Conservation (phyloP, 1,140 invertebrate genomes). For the Nomia melanderi region DNA sequence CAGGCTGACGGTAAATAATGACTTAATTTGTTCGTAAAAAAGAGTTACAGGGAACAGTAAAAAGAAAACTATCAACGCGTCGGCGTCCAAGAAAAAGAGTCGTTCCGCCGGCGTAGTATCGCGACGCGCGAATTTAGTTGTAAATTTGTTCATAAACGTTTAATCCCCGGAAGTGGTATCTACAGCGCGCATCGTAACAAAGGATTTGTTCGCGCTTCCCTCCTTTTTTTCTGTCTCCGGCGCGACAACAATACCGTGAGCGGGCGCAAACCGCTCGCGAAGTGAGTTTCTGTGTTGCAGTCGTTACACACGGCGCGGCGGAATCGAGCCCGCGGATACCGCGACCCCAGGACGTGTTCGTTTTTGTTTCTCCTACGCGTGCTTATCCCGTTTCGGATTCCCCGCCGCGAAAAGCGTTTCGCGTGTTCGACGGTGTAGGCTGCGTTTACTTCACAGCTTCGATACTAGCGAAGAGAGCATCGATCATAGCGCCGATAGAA, state of each 20-base stretch:
- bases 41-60: too few relatives aligned
- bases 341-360: neutral
- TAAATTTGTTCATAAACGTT: too few relatives aligned
- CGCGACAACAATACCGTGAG: neutral
- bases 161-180: too few relatives aligned
- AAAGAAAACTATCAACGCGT: too few relatives aligned
- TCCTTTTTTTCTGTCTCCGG: neutral
- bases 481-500: too few relatives aligned
- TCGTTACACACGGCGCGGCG: neutral
- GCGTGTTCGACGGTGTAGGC: neutral
- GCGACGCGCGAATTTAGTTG: too few relatives aligned
- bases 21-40: too few relatives aligned
- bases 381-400: conserved; percentile 2
- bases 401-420: neutral
- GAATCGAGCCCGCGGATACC: conserved; percentile 16
- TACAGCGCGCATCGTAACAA: neutral
- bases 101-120: too few relatives aligned
- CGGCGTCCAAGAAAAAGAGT: too few relatives aligned
- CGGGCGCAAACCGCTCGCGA: neutral
- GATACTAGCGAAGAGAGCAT: too few relatives aligned
- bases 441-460: too few relatives aligned
- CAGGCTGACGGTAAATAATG: too few relatives aligned
- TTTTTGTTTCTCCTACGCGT: neutral
- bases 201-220: neutral
- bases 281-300: neutral